Conservation (phyloP, 2,797 vertebrate genomes). For the Helicolenus hilgendorfi region DNA sequence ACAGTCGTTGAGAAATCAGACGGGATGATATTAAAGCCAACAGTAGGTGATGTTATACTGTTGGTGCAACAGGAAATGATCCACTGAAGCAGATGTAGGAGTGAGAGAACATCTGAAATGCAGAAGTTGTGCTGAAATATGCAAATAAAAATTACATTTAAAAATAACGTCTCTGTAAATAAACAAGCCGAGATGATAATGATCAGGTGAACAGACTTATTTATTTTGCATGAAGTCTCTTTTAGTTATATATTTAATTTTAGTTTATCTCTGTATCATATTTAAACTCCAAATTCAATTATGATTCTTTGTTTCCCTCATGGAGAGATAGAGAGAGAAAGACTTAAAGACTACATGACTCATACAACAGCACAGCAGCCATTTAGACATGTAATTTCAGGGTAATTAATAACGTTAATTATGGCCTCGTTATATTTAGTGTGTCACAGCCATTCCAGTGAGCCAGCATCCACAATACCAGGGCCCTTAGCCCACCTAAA, state of each 20-base stretch:
- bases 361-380: too few relatives aligned
- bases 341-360: too few relatives aligned
- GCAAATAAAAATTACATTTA: not conserved
- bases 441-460: too few relatives aligned
- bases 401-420: too few relatives aligned
- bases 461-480: too few relatives aligned
- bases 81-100: not conserved
- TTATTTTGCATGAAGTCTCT: not conserved
- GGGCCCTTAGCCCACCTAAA: rapidly evolving
- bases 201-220: too few relatives aligned
- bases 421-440: too few relatives aligned
- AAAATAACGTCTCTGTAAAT: not conserved
- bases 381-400: too few relatives aligned
- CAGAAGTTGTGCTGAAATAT: not conserved
- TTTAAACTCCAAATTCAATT: not conserved
- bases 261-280: not conserved
- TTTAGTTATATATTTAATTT: not conserved
- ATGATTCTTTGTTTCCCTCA: not conserved
- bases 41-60: not conserved
- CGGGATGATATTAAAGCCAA: not conserved
- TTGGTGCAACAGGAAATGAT: not conserved
- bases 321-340: too few relatives aligned
- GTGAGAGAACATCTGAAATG: not conserved
- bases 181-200: not conserved
- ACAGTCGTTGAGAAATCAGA: not conserved